phyloP scores from a whole-genome alignment of 2,113 vertebrate genomes.

The Hippolais icterina region DNA sequence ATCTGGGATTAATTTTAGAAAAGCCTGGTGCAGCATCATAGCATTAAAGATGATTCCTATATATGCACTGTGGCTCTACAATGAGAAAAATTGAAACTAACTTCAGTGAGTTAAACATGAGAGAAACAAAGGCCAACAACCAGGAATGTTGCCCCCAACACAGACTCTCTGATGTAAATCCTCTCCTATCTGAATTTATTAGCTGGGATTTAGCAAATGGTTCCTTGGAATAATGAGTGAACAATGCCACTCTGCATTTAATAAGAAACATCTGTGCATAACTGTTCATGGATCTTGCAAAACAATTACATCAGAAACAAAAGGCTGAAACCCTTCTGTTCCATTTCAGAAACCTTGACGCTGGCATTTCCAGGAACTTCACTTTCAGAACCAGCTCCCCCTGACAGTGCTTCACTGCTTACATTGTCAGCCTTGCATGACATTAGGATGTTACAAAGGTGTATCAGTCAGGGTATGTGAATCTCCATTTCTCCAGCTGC shows the following conservation, averaged over 20 bases:
- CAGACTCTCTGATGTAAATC: neutral
- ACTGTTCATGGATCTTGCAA: conserved; percentile 3
- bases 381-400: neutral
- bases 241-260: conserved; percentile 40
- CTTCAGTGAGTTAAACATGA: neutral
- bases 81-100: neutral
- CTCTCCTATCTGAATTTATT: neutral
- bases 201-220: conserved; percentile 5
- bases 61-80: neutral
- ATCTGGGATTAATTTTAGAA: neutral
- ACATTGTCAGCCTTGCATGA: neutral
- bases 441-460: neutral
- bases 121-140: neutral
- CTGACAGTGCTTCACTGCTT: neutral
- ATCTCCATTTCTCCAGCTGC: neutral
- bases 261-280: conserved; percentile 45
- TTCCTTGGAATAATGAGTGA: conserved; percentile 28
- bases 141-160: neutral
- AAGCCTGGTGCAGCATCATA: neutral
- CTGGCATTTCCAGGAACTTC: conserved; percentile 4
- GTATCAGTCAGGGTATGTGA: neutral
- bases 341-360: neutral
- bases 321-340: conserved; percentile 25
- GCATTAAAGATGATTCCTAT: neutral
- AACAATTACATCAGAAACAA: conserved; percentile 53